Evolutionary conservation across 2,113 vertebrate genomes (phyloP).

Genomic region (Eclectus roratus): DNA sequence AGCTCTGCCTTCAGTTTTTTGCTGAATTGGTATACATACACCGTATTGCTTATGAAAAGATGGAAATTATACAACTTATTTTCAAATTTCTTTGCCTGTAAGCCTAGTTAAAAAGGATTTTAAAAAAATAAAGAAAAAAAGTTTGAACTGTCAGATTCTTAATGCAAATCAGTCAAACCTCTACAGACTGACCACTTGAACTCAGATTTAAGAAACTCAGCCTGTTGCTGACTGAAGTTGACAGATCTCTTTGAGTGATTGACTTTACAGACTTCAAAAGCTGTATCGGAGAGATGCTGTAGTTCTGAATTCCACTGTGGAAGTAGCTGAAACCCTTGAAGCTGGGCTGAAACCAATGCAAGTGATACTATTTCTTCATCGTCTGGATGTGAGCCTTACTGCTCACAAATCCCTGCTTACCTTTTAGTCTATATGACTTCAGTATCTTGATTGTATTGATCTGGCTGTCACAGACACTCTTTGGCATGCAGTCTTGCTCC

Average conservation of each 20-base stretch:
- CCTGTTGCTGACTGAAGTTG: background rate
- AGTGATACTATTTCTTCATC: background rate
- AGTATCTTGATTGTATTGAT: background rate
- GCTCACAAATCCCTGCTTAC: background rate
- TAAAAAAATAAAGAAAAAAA: too few relatives aligned
- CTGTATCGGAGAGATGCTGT: background rate
- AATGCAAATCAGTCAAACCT: background rate
- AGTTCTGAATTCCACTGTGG: background rate
- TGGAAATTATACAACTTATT: background rate
- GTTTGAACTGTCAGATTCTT: background rate
- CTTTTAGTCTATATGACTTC: background rate
- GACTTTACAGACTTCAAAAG: background rate
- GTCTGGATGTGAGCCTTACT: background rate
- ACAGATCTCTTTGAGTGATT: background rate
- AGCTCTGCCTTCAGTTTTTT: background rate
- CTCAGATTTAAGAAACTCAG: background rate
- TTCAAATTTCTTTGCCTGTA: background rate
- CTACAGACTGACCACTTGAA: background rate
- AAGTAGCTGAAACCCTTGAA: background rate
- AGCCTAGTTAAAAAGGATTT: background rate
- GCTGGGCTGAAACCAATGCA: background rate
- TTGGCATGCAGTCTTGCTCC: background rate
- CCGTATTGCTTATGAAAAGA: background rate
- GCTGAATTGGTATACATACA: background rate
- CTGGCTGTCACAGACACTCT: background rate